phyloP scores from a whole-genome alignment of 1,140 invertebrate species.

The Neodiprion fabricii region DNA sequence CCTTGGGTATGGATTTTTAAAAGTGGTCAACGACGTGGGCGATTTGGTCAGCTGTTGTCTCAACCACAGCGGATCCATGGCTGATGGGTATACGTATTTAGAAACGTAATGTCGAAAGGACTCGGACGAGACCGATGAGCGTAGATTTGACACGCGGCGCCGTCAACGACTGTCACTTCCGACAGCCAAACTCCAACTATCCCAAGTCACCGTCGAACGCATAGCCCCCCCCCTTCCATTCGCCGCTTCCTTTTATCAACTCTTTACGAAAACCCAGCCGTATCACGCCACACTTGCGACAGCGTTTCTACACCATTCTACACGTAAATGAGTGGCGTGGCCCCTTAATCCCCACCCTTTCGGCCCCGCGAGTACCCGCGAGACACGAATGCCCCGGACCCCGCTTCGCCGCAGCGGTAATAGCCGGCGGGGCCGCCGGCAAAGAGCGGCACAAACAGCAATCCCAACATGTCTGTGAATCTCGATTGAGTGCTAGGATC shows the following conservation, averaged over 20 bases:
- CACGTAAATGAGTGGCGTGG: neutral
- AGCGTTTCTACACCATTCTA: neutral
- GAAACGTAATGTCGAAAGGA: no score
- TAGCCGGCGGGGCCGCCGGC: no score
- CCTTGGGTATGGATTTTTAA: conserved; percentile 63
- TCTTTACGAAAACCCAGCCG: neutral
- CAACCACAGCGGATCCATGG: conserved; percentile 31
- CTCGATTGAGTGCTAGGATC: no score
- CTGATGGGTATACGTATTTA: neutral
- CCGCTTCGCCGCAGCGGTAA: no score
- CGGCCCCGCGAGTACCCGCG: no score
- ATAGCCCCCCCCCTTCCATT: neutral
- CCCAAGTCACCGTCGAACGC: neutral
- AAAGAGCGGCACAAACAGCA: no score
- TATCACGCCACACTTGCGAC: neutral
- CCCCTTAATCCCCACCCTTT: no score
- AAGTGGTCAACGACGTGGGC: neutral
- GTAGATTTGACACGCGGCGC: neutral
- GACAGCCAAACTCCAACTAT: neutral
- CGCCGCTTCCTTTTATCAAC: neutral
- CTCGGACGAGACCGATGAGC: neutral
- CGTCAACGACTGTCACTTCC: neutral
- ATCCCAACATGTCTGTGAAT: no score
- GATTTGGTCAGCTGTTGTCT: conserved; percentile 16
- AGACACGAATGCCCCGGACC: no score